A percentile compares a stretch with the other conserved stretches of the same genome.
phyloP scores from a whole-genome alignment of 2,113 vertebrate genomes.

The Scytalopus superciliaris region DNA sequence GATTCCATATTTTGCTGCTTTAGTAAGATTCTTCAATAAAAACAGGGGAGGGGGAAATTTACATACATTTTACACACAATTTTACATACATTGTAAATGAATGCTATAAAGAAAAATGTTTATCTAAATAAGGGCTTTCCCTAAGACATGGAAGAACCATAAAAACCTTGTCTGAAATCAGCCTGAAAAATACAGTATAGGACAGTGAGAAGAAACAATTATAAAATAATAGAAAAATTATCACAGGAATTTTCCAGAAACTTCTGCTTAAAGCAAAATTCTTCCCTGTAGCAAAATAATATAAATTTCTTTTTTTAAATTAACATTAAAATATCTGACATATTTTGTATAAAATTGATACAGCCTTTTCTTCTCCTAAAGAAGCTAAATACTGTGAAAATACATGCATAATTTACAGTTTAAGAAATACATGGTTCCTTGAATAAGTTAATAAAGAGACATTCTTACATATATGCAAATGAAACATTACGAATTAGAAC shows the following conservation, averaged over 20 bases:
- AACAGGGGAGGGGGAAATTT: not conserved
- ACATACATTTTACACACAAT: no score
- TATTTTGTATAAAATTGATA: not conserved
- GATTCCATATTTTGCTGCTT: not conserved
- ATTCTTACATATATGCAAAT: not conserved
- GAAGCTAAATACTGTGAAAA: not conserved
- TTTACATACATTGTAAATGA: not conserved
- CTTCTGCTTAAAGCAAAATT: not conserved
- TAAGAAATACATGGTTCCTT: not conserved
- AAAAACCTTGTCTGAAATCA: not conserved
- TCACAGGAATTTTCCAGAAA: not conserved
- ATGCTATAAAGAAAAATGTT: not conserved
- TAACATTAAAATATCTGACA: not conserved
- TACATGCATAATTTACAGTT: not conserved
- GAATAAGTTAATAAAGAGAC: not conserved
- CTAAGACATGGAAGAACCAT: not conserved
- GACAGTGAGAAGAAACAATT: not conserved
- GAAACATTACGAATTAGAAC: not conserved
- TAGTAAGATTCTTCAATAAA: not conserved
- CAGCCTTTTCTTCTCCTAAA: not conserved
- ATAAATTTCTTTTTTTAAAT: not conserved
- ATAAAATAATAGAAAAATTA: not conserved
- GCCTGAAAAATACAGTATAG: not conserved
- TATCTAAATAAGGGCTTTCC: not conserved
- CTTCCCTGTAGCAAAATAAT: not conserved